phyloP scores from a whole-genome alignment of 2,888 invertebrate species.

The Tenthredo scrophulariae region DNA sequence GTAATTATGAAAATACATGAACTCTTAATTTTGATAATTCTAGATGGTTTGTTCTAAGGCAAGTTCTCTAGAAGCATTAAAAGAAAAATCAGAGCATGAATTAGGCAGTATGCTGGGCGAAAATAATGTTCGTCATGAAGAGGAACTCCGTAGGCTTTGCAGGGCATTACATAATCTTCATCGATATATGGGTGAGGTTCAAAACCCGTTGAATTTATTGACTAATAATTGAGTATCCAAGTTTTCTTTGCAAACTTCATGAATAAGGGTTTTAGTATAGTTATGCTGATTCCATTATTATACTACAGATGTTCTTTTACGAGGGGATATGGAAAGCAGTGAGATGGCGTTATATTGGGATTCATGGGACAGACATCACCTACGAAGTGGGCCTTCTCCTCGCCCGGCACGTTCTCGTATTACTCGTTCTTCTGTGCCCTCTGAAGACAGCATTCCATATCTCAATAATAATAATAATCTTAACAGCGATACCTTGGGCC shows the following conservation, averaged over 20 bases:
- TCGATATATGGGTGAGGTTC: conserved; percentile 87
- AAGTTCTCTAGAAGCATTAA: conserved; percentile 88
- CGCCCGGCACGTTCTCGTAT: conserved; percentile 79
- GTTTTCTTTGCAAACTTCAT: conserved; percentile 57
- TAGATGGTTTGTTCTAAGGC: conserved; percentile 87
- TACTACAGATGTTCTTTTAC: conserved; percentile 81
- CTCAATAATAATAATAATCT: conserved; percentile 77
- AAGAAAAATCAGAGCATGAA: conserved; percentile 92
- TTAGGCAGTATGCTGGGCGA: conserved; percentile 86
- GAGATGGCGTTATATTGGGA: conserved; percentile 93
- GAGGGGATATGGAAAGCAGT: conserved; percentile 81
- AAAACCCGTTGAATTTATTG: neutral
- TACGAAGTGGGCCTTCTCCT: conserved; percentile 79
- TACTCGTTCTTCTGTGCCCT: conserved; percentile 81
- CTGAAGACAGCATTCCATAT: conserved; percentile 80
- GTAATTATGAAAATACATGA: neutral
- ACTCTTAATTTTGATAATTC: conserved; percentile 55
- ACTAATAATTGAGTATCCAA: conserved; percentile 55
- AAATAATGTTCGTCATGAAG: conserved; percentile 84
- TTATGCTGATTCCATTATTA: conserved; percentile 16
- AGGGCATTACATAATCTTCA: conserved; percentile 92
- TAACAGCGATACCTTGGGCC: conserved; percentile 73
- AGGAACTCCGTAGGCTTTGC: conserved; percentile 90
- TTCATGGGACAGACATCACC: conserved; percentile 91
- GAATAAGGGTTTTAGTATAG: conserved; percentile 46